phyloP scores from a whole-genome alignment of 2,797 vertebrate species.

The Potorous gilbertii region DNA sequence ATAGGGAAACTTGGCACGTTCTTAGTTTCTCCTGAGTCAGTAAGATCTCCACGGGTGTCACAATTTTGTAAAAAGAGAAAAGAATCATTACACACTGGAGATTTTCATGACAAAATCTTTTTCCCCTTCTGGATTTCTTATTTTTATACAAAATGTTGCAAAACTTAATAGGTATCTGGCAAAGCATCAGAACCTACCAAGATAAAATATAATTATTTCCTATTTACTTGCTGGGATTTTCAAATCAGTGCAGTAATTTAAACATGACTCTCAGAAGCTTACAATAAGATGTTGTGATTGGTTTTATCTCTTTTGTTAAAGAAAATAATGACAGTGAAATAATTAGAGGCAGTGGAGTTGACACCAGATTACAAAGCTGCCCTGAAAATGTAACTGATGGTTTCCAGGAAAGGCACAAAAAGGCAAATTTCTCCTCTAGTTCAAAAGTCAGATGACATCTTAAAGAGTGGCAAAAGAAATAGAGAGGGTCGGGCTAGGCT shows the following conservation, averaged over 20 bases:
- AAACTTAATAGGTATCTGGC: conserved; percentile 70
- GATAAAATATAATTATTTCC: conserved; percentile 77
- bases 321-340: conserved; percentile 80
- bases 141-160: conserved; percentile 47
- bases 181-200: conserved; percentile 76
- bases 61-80: background rate
- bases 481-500: background rate
- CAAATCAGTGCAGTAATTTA: conserved; percentile 80
- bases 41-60: accelerated
- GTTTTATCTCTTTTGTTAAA: conserved; percentile 79
- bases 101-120: conserved; percentile 59
- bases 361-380: conserved; percentile 66
- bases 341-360: conserved; percentile 68
- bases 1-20: background rate
- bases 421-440: background rate
- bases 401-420: conserved; percentile 49
- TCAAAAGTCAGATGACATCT: background rate
- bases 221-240: conserved; percentile 79
- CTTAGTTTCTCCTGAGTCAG: background rate
- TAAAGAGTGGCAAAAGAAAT: background rate
- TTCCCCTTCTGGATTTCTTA: conserved; percentile 56
- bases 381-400: conserved; percentile 64
- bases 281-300: conserved; percentile 73
- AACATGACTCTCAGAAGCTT: conserved; percentile 70
- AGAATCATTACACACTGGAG: background rate